phyloP scores from a whole-genome alignment of 2,888 invertebrate species.

The Patella depressa region DNA sequence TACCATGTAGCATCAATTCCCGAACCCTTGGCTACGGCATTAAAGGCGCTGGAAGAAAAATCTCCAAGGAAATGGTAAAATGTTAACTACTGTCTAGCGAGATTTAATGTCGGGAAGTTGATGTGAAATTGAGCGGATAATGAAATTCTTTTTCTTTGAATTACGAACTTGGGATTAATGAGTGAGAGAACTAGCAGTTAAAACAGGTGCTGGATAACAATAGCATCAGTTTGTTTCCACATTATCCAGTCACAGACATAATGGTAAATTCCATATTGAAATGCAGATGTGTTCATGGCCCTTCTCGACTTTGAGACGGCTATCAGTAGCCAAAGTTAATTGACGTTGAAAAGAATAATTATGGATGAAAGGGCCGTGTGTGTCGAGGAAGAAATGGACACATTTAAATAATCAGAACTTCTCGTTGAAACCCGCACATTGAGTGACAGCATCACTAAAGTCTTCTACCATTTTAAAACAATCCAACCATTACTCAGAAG shows the following conservation, averaged over 20 bases:
- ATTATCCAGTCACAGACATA: conserved; percentile 1
- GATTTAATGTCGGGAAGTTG: not conserved
- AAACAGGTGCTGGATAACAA: not conserved
- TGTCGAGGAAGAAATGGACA: not conserved
- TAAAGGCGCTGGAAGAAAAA: too few relatives aligned
- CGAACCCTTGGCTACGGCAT: too few relatives aligned
- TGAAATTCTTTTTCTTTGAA: not conserved
- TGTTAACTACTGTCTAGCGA: too few relatives aligned
- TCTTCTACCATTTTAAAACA: too few relatives aligned
- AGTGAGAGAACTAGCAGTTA: not conserved
- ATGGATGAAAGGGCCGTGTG: not conserved
- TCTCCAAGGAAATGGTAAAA: too few relatives aligned
- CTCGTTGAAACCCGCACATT: too few relatives aligned
- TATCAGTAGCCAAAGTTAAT: not conserved
- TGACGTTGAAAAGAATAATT: not conserved
- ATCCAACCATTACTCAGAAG: too few relatives aligned
- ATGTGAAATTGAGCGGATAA: conserved; percentile 6
- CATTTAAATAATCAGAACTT: too few relatives aligned
- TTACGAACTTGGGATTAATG: not conserved
- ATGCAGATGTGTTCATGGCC: not conserved
- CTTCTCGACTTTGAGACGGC: too few relatives aligned
- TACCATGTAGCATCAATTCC: too few relatives aligned
- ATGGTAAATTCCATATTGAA: not conserved
- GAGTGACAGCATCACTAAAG: too few relatives aligned
- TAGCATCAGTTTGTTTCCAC: not conserved